Evolutionary conservation across 2,888 invertebrate species (phyloP).

Genomic region (Heliconius aoede): DNA sequence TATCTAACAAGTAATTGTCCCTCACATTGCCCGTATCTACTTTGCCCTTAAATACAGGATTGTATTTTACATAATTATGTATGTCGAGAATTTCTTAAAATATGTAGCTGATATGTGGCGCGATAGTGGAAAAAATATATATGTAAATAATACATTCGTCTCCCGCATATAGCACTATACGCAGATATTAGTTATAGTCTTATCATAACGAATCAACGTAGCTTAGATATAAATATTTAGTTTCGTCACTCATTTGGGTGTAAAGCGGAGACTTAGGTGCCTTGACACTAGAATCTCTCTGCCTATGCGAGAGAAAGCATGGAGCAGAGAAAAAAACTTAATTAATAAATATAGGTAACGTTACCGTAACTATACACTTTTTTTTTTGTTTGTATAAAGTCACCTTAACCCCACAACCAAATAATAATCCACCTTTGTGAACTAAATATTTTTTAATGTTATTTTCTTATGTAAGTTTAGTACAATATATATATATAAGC

Average conservation of each 20-base stretch:
- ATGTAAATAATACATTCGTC: background rate
- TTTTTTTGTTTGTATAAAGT: background rate
- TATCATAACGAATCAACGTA: too few species aligned
- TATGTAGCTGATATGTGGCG: background rate
- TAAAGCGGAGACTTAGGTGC: too few species aligned
- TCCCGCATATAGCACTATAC: background rate
- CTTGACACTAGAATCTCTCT: too few species aligned
- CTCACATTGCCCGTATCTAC: background rate
- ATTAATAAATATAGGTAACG: too few species aligned
- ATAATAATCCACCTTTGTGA: too few species aligned
- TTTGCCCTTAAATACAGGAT: background rate
- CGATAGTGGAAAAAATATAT: background rate
- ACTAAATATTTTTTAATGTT: too few species aligned
- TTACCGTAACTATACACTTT: too few species aligned
- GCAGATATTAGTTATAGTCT: background rate
- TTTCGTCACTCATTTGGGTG: too few species aligned
- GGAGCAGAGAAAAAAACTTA: background rate
- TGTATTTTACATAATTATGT: slow-evolving; percentile 14
- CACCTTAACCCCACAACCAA: too few species aligned
- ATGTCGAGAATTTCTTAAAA: background rate
- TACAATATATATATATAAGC: too few species aligned
- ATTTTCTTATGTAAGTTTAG: too few species aligned
- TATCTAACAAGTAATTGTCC: slow-evolving; percentile 5
- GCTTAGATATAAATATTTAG: too few species aligned
- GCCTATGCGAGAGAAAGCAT: background rate